A percentile compares a stretch with the other conserved stretches of the same genome.
These are phyloP conservation scores for Cephus pygmeus DNA, from an alignment of 2,888 invertebrate species.

Conservation along the genomic window DNA sequence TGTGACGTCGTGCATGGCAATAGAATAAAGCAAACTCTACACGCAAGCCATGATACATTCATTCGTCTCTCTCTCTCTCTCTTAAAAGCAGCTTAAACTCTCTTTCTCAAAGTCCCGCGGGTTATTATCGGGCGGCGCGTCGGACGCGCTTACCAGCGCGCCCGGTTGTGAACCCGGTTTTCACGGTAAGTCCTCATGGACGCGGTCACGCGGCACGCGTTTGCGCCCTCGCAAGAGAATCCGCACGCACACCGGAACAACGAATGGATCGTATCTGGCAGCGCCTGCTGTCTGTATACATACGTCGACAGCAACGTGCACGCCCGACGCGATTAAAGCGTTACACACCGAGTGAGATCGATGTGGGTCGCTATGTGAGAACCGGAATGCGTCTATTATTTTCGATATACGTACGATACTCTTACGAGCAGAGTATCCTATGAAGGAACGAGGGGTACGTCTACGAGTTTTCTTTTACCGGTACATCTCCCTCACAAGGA, in stretches of 20 bases:
- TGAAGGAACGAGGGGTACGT: neutral
- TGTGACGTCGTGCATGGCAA: constrained; percentile 3
- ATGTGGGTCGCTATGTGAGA: neutral
- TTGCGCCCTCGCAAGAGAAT: neutral
- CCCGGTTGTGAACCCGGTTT: constrained; percentile 40
- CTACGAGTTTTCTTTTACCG: neutral
- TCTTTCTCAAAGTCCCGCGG: neutral
- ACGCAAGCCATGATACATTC: too few species aligned
- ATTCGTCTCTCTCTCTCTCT: neutral
- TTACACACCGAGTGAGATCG: neutral
- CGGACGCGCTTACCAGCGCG: constrained; percentile 35
- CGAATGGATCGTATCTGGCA: neutral
- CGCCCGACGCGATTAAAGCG: neutral
- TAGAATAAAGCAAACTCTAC: neutral
- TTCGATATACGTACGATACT: neutral
- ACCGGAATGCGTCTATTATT: neutral
- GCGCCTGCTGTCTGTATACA: neutral
- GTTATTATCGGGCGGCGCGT: constrained; percentile 19
- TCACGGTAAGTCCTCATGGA: constrained; percentile 49
- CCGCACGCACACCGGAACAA: neutral
- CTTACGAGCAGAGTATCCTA: neutral
- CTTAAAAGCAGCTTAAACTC: neutral
- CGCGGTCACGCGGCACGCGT: constrained; percentile 33
- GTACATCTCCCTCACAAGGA: too few species aligned
- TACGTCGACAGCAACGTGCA: neutral